phyloP scores from a whole-genome alignment of 1,140 invertebrate species.

The Epicauta chinensis region DNA sequence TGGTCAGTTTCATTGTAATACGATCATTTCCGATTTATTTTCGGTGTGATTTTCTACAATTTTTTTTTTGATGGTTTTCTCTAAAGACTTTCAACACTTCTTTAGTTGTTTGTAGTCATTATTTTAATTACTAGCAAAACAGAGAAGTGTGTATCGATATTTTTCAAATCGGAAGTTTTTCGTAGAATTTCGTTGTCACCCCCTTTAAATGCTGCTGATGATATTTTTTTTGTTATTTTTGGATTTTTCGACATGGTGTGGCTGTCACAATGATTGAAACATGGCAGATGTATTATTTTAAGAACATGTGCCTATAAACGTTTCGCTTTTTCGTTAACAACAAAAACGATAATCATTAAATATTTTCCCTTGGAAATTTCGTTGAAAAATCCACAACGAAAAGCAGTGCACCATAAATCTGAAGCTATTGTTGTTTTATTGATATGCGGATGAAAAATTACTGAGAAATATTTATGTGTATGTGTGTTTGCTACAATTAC shows the following conservation, averaged over 20 bases:
- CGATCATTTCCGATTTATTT: no score
- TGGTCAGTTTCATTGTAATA: no score
- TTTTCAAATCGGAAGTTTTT: conserved; percentile 34
- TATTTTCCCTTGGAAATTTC: no score
- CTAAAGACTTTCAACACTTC: no score
- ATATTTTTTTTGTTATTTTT: conserved; percentile 41
- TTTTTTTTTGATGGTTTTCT: no score
- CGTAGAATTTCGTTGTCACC: conserved; percentile 16
- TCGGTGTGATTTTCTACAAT: no score
- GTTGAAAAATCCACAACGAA: no score
- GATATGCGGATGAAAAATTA: conserved; percentile 39
- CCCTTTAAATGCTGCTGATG: not conserved
- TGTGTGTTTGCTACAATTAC: conserved; percentile 40
- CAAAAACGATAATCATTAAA: no score
- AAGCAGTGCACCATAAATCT: no score
- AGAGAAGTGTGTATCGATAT: conserved; percentile 31
- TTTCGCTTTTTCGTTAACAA: no score
- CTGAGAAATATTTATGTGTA: conserved; percentile 25
- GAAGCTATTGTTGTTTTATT: no score
- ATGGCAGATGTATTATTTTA: conserved; percentile 43
- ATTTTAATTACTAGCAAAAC: conserved; percentile 32
- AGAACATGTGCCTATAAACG: conserved; percentile 35
- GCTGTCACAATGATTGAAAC: conserved; percentile 42
- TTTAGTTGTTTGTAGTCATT: conserved; percentile 15
- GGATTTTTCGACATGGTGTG: conserved; percentile 28